A percentile compares a stretch with the other conserved stretches of the same genome.
Conservation (phyloP, 2,797 vertebrate species). For the Melanotaenia maccullochi region DNA sequence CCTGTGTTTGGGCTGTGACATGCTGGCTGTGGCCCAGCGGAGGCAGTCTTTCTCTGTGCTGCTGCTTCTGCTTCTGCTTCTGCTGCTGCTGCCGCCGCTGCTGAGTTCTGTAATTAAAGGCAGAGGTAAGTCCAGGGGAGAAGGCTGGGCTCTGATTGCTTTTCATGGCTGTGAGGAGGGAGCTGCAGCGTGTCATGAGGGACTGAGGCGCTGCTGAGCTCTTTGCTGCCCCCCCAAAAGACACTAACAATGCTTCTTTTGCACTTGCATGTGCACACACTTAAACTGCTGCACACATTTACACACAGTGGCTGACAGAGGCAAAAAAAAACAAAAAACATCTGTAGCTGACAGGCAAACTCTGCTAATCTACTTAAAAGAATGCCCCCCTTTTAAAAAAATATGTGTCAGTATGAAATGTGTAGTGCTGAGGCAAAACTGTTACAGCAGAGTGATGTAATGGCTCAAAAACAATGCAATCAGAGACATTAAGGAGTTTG, state of each 20-base stretch:
- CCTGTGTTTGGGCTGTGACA: constrained; percentile 54
- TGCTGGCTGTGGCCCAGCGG: constrained; percentile 63
- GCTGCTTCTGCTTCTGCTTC: background rate
- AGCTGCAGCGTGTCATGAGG: constrained; percentile 78
- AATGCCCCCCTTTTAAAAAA: constrained; percentile 57
- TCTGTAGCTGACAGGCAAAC: constrained; percentile 70
- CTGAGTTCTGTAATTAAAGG: constrained; percentile 84
- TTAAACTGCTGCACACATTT: constrained; percentile 23
- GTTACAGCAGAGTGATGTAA: constrained; percentile 58
- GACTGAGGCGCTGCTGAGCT: constrained; percentile 77
- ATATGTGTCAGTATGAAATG: constrained; percentile 67
- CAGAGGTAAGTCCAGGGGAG: constrained; percentile 83
- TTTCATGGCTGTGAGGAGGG: constrained; percentile 81
- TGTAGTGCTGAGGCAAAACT: constrained; percentile 52
- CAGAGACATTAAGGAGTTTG: constrained; percentile 53
- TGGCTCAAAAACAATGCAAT: constrained; percentile 66
- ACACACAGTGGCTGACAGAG: constrained; percentile 47
- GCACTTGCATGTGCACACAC: constrained; percentile 32
- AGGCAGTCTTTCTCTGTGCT: constrained; percentile 64
- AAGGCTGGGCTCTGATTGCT: constrained; percentile 83
- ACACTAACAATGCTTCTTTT: no score
- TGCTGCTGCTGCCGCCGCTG: constrained; percentile 40
- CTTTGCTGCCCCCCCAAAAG: constrained; percentile 63
- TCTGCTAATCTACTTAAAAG: constrained; percentile 71
- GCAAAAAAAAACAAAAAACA: constrained; percentile 41